phyloP scores from a whole-genome alignment of 2,888 invertebrate species.

The Aphidoletes aphidimyza region DNA sequence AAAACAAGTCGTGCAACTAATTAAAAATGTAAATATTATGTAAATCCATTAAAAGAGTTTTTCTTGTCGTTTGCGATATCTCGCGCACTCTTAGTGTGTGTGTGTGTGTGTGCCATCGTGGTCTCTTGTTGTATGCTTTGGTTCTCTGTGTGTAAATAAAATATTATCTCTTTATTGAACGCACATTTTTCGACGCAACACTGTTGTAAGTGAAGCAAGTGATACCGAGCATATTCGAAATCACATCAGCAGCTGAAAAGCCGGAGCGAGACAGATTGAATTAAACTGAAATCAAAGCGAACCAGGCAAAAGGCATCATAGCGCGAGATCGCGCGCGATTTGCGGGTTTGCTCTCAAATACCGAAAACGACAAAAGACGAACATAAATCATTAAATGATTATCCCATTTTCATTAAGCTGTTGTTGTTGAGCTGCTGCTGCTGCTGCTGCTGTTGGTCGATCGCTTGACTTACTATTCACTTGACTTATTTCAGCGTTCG shows the following conservation, averaged over 20 bases:
- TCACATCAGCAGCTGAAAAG: no score
- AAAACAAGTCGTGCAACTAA: conserved; percentile 57
- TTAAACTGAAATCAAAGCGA: no score
- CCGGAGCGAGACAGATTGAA: no score
- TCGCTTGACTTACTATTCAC: no score
- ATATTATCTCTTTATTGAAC: conserved; percentile 46
- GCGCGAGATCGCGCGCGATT: background rate
- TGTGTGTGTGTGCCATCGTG: background rate
- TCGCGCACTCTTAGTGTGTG: background rate
- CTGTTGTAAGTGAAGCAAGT: conserved; percentile 19
- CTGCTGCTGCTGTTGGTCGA: no score
- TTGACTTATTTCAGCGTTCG: background rate
- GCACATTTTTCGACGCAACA: background rate
- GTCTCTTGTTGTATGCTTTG: background rate
- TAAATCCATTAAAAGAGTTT: conserved; percentile 56
- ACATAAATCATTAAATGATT: conserved; percentile 40
- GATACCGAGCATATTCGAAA: conserved; percentile 5
- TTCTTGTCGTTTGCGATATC: background rate
- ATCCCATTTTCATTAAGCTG: conserved; percentile 30
- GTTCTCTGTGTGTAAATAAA: conserved; percentile 11
- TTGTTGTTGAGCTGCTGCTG: background rate
- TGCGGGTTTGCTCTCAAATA: background rate
- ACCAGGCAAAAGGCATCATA: no score
- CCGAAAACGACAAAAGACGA: conserved; percentile 43
- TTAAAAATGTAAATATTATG: conserved; percentile 58